Conservation (phyloP, 2,888 invertebrate species). For the Agrochola lota region DNA sequence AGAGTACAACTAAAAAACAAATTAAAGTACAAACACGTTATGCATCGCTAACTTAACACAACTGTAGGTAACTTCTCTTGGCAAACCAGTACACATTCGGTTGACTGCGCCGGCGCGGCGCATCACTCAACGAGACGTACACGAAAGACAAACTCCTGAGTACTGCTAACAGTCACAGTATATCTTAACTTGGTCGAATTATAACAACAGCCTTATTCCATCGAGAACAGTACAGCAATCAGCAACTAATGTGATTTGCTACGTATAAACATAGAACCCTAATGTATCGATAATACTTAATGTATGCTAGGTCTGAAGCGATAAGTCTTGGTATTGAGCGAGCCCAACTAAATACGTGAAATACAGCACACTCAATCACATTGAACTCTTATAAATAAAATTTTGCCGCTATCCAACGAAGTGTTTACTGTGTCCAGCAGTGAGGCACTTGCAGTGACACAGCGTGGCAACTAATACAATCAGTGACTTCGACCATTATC, state of each 20-base stretch:
- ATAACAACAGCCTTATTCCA: constrained; percentile 85
- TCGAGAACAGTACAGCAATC: constrained; percentile 86
- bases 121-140: constrained; percentile 86
- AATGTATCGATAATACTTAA: constrained; percentile 87
- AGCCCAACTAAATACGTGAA: constrained; percentile 87
- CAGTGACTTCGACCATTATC: constrained; percentile 63
- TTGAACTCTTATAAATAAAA: constrained; percentile 72
- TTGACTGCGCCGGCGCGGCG: constrained; percentile 87
- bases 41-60: constrained; percentile 90
- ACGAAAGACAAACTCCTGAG: constrained; percentile 74
- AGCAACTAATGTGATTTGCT: constrained; percentile 86
- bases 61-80: constrained; percentile 91
- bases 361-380: constrained; percentile 85
- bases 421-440: constrained; percentile 66
- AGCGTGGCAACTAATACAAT: constrained; percentile 69
- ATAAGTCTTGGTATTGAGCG: constrained; percentile 90
- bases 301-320: constrained; percentile 85
- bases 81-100: constrained; percentile 88
- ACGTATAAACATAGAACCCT: constrained; percentile 85
- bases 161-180: constrained; percentile 79
- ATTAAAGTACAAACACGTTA: constrained; percentile 91
- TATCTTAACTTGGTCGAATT: constrained; percentile 85
- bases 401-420: constrained; percentile 53
- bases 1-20: constrained; percentile 91
- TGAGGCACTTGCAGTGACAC: constrained; percentile 78